Conservation (phyloP, 2,113 vertebrate species). For the Clarias macrocephalus region DNA sequence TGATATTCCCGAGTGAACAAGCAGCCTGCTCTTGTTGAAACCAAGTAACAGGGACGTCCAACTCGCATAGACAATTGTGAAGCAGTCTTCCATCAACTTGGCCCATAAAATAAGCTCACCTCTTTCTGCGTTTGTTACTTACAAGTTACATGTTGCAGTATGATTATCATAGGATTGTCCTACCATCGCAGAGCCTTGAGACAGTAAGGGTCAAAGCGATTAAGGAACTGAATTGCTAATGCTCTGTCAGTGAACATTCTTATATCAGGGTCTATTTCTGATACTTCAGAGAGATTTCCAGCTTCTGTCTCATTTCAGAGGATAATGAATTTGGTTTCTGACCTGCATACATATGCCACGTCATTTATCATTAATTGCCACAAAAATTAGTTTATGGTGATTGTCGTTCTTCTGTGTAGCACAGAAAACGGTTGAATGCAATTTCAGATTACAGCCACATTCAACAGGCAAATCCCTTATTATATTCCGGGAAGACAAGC, state of each 20-base stretch:
- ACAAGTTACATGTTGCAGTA: background rate
- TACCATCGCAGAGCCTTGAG: background rate
- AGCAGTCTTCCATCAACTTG: background rate
- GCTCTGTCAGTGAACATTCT: background rate
- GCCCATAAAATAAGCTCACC: background rate
- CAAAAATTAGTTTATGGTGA: background rate
- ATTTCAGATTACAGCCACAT: background rate
- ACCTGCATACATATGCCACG: background rate
- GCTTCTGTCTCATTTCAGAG: background rate
- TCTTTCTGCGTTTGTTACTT: conserved; percentile 4
- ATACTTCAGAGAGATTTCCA: background rate
- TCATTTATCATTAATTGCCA: conserved; percentile 3
- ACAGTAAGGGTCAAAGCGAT: background rate
- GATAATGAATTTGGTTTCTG: conserved; percentile 18
- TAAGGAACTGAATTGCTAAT: background rate
- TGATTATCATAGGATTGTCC: background rate
- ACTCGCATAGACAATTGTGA: background rate
- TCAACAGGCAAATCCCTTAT: background rate
- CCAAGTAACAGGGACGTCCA: background rate
- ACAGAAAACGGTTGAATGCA: background rate
- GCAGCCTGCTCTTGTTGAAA: conserved; percentile 5
- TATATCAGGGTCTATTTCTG: background rate
- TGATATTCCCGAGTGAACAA: conserved; percentile 13
- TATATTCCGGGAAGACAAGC: background rate
- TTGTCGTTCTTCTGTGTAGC: background rate